Percentiles rank a stretch among this genome's conserved stretches.
These are phyloP conservation scores for Abrostola triplasia DNA, from an alignment of 2,888 invertebrate species.

Conservation along the genomic window DNA sequence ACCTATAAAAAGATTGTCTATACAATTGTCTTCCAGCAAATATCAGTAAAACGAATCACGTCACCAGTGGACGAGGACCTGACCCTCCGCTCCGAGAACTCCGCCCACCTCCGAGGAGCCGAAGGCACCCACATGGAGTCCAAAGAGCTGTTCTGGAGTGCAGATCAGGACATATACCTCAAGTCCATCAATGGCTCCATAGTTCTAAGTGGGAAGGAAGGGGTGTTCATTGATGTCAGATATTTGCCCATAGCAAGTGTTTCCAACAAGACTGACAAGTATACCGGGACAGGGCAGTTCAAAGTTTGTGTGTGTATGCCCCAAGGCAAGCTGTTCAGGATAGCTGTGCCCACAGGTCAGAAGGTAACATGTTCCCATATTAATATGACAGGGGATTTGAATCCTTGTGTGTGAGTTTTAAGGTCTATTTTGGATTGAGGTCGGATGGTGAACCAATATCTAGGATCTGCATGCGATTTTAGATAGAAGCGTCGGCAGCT, in stretches of 20 bases:
- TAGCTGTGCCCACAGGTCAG: slow-evolving; percentile 90
- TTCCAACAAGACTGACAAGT: slow-evolving; percentile 71
- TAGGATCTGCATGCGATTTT: too few species aligned
- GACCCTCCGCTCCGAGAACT: slow-evolving; percentile 90
- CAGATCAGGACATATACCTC: slow-evolving; percentile 93
- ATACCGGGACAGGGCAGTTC: slow-evolving; percentile 88
- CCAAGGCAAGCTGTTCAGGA: slow-evolving; percentile 93
- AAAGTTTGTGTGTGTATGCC: slow-evolving; percentile 98
- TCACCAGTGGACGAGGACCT: slow-evolving; percentile 92
- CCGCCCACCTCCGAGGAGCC: slow-evolving; percentile 92
- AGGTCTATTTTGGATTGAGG: background rate
- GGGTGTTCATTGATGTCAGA: slow-evolving; percentile 91
- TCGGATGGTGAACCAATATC: too few species aligned
- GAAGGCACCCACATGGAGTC: slow-evolving; percentile 93
- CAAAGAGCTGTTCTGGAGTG: slow-evolving; percentile 91
- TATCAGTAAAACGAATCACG: slow-evolving; percentile 91
- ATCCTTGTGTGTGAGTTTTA: slow-evolving; percentile 88
- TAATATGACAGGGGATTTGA: slow-evolving; percentile 88
- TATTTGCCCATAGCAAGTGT: slow-evolving; percentile 90
- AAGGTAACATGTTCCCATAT: slow-evolving; percentile 90
- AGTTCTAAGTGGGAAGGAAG: slow-evolving; percentile 91
- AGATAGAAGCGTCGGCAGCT: too few species aligned
- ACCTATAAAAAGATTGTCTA: too few species aligned
- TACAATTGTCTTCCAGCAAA: slow-evolving; percentile 85
- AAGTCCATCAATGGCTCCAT: slow-evolving; percentile 93